Percentiles rank a stretch among this genome's conserved stretches.
Evolutionary conservation across 2,797 vertebrate species (phyloP).

Genomic region (Periophthalmus magnuspinnatus): DNA sequence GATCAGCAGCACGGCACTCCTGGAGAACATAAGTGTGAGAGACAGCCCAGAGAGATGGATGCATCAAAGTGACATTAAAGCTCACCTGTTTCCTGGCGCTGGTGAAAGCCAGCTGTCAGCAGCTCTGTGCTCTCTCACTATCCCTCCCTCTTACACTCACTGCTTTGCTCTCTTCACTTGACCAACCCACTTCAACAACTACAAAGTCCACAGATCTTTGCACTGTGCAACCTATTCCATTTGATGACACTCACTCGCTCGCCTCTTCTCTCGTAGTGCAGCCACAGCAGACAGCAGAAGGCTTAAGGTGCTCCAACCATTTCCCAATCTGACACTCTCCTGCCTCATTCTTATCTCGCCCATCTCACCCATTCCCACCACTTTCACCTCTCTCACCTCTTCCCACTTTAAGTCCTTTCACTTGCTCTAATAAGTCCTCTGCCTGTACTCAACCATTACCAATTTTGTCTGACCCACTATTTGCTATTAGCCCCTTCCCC

Average conservation of each 20-base stretch:
- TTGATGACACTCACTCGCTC: slow-evolving; percentile 51
- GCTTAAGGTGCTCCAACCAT: slow-evolving; percentile 51
- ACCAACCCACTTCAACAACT: slow-evolving; percentile 66
- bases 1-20: slow-evolving; percentile 43
- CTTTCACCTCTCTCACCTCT: slow-evolving; percentile 57
- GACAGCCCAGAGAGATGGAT: slow-evolving; percentile 27
- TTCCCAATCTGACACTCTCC: slow-evolving; percentile 53
- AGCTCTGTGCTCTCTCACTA: slow-evolving; percentile 22
- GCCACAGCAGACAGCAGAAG: slow-evolving; percentile 62
- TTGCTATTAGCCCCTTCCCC: slow-evolving; percentile 70
- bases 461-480: slow-evolving; percentile 71
- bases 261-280: slow-evolving; percentile 35
- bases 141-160: slow-evolving; percentile 42
- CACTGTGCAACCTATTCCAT: slow-evolving; percentile 50
- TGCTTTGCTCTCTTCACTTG: slow-evolving; percentile 64
- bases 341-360: slow-evolving; percentile 53
- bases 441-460: slow-evolving; percentile 66
- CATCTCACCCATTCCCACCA: slow-evolving; percentile 45
- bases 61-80: slow-evolving; percentile 29
- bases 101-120: slow-evolving; percentile 51
- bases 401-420: slow-evolving; percentile 60
- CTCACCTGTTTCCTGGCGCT: slow-evolving; percentile 57
- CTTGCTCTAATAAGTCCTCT: slow-evolving; percentile 62
- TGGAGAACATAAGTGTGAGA: slow-evolving; percentile 30
- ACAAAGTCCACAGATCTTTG: slow-evolving; percentile 46